These are phyloP conservation scores for Lytechinus variegatus DNA, from an alignment of 35 echinoderm and acorn worm genomes.

Conservation along the genomic window DNA sequence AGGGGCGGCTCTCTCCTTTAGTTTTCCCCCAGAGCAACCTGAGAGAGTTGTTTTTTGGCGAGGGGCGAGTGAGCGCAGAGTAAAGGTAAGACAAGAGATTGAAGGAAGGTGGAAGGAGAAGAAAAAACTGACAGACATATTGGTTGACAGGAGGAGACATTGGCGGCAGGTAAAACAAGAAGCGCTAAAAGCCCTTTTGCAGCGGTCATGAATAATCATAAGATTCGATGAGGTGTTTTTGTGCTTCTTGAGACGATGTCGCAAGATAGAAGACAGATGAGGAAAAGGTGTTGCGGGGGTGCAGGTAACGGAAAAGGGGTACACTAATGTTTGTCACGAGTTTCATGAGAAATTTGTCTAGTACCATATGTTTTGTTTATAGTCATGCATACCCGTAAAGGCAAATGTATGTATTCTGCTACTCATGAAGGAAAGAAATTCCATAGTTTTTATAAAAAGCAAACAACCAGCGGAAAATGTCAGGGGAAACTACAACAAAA, in stretches of 20 bases:
- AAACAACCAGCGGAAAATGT: too few species aligned
- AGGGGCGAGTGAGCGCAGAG: not conserved
- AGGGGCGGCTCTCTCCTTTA: not conserved
- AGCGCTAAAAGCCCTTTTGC: conserved; percentile 41
- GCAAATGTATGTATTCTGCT: not conserved
- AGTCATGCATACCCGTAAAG: not conserved
- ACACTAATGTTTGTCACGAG: not conserved
- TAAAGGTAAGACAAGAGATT: not conserved
- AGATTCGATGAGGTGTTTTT: not conserved
- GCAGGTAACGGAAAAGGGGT: not conserved
- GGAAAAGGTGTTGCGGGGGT: not conserved
- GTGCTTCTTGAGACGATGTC: not conserved
- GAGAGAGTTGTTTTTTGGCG: conserved; percentile 9
- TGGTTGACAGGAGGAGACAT: conserved; percentile 5
- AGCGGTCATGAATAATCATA: conserved; percentile 29
- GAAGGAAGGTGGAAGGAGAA: not conserved
- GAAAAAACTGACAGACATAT: conserved; percentile 29
- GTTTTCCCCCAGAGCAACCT: not conserved
- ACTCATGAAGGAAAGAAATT: too few species aligned
- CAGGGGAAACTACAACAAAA: too few species aligned
- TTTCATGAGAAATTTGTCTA: not conserved
- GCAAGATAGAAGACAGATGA: not conserved
- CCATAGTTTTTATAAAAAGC: too few species aligned
- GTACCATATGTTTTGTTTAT: not conserved
- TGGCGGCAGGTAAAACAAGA: conserved; percentile 36